phyloP scores from a whole-genome alignment of 2,797 vertebrate species.

The Microcaecilia unicolor region DNA sequence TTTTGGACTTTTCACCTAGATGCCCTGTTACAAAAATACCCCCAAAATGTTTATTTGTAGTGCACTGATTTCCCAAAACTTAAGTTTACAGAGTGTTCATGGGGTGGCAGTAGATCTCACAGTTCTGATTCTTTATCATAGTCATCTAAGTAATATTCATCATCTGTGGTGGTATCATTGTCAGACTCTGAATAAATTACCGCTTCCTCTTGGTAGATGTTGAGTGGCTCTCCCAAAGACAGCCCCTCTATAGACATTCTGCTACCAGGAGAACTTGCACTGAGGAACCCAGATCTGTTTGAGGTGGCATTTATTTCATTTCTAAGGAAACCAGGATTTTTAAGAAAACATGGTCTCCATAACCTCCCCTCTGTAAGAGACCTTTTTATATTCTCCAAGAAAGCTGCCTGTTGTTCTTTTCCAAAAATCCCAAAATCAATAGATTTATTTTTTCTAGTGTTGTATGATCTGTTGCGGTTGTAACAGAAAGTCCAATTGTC shows the following conservation, averaged over 20 bases:
- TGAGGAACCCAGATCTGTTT: conserved; percentile 19
- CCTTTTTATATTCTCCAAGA: conserved; percentile 57
- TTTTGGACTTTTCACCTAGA: no score
- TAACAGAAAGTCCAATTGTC: conserved; percentile 31
- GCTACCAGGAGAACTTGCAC: conserved; percentile 35
- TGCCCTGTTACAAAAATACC: no score
- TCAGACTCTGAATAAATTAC: conserved; percentile 66
- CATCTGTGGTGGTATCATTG: conserved; percentile 80
- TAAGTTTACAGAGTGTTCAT: no score
- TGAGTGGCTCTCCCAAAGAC: conserved; percentile 44
- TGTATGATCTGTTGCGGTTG: conserved; percentile 3
- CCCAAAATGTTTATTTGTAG: no score
- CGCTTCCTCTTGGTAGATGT: conserved; percentile 44
- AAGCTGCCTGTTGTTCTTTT: conserved; percentile 57
- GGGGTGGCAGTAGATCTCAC: conserved; percentile 50
- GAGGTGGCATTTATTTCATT: conserved; percentile 21
- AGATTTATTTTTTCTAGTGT: conserved; percentile 28
- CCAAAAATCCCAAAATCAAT: conserved; percentile 62
- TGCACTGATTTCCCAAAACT: no score
- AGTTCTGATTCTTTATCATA: conserved; percentile 84
- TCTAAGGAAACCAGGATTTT: conserved; percentile 43
- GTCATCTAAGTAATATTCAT: conserved; percentile 83
- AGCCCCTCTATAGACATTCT: conserved; percentile 38
- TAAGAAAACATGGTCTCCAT: conserved; percentile 56
- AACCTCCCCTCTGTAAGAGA: conserved; percentile 59